Conservation (phyloP, 2,113 vertebrate genomes). For the Hymenochirus boettgeri region DNA sequence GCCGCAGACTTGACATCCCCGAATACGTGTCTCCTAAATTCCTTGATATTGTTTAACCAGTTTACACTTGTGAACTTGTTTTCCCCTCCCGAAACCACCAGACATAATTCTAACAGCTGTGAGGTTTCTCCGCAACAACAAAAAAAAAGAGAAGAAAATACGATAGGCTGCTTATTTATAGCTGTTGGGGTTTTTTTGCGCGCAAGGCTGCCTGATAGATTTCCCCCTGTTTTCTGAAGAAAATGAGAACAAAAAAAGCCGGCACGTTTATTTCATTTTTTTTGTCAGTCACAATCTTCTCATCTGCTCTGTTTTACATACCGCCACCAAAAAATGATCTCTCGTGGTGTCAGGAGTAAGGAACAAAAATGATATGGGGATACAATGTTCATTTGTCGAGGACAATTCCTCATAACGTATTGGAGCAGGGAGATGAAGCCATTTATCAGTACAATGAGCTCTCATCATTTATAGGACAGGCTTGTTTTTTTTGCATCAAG, state of each 20-base stretch:
- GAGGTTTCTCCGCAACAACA: too few relatives aligned
- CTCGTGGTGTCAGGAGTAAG: constrained; percentile 71
- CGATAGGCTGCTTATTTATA: constrained; percentile 46
- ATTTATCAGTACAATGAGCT: constrained; percentile 62
- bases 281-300: constrained; percentile 59
- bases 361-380: constrained; percentile 65
- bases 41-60: too few relatives aligned
- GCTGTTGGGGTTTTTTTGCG: constrained; percentile 21
- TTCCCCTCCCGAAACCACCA: background rate
- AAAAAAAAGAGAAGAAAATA: too few relatives aligned
- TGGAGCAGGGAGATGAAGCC: constrained; percentile 66
- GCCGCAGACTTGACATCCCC: too few relatives aligned
- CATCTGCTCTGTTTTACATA: constrained; percentile 68
- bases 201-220: constrained; percentile 38
- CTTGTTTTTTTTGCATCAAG: constrained; percentile 49
- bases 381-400: constrained; percentile 66
- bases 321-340: constrained; percentile 62
- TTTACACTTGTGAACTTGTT: constrained; percentile 8
- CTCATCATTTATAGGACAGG: constrained; percentile 64
- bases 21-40: too few relatives aligned
- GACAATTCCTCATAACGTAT: constrained; percentile 64
- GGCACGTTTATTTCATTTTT: constrained; percentile 48
- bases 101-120: background rate
- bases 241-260: constrained; percentile 50
- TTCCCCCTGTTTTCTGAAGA: constrained; percentile 47